These are phyloP conservation scores for Sebastes schlegelii DNA, from an alignment of 2,113 vertebrate genomes.

Conservation along the genomic window DNA sequence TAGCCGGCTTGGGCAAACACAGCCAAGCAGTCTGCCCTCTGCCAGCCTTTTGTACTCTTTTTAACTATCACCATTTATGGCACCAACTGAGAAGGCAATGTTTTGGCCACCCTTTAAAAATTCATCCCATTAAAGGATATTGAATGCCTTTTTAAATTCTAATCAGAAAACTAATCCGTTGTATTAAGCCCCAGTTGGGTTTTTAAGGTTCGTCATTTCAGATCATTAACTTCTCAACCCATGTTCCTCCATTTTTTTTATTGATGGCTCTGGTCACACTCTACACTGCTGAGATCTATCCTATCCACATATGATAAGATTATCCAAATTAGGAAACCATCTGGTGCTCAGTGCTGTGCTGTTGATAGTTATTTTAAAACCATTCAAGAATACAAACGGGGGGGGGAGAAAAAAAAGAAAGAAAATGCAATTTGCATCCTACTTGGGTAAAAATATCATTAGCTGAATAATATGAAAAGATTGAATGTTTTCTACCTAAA, in stretches of 20 bases:
- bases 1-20: conserved; percentile 29
- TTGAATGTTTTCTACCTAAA: conserved; percentile 65
- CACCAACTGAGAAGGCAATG: conserved; percentile 23
- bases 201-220: conserved; percentile 45
- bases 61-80: conserved; percentile 37
- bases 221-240: conserved; percentile 55
- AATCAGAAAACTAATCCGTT: conserved; percentile 50
- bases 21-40: conserved; percentile 21
- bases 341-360: conserved; percentile 31
- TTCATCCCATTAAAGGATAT: conserved; percentile 19
- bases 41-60: conserved; percentile 44
- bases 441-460: conserved; percentile 43
- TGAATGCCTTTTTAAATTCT: conserved; percentile 48
- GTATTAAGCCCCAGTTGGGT: conserved; percentile 48
- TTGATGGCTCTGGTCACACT: conserved; percentile 51
- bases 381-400: conserved; percentile 24
- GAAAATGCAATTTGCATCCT: conserved; percentile 31
- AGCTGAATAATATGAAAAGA: conserved; percentile 55
- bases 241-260: conserved; percentile 26
- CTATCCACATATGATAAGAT: conserved; percentile 56
- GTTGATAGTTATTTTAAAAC: conserved; percentile 23
- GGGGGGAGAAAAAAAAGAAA: neutral
- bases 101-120: conserved; percentile 43
- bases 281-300: conserved; percentile 31
- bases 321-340: conserved; percentile 59